Evolutionary conservation across 2,113 vertebrate species (phyloP).

Genomic region (Riparia riparia): DNA sequence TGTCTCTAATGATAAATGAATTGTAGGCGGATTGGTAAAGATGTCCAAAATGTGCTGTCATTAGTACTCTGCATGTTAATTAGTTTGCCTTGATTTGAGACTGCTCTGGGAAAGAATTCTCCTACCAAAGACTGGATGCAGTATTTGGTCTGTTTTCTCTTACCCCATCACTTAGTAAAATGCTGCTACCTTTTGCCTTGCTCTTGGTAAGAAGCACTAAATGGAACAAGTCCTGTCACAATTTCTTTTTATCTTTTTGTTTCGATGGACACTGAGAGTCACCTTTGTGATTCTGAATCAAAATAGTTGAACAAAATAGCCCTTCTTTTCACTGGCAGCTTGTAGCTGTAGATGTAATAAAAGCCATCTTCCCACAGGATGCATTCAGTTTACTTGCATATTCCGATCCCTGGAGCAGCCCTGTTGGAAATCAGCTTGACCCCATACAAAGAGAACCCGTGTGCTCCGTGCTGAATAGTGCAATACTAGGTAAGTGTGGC

Average conservation of each 20-base stretch:
- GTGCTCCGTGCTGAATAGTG: conserved; percentile 99
- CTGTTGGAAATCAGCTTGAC: conserved; percentile 96
- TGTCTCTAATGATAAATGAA: background rate
- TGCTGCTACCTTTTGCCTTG: background rate
- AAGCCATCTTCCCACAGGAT: conserved; percentile 78
- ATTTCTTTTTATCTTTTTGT: background rate
- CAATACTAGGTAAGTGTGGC: conserved; percentile 92
- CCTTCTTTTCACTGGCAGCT: background rate
- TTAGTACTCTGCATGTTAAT: background rate
- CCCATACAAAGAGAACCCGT: conserved; percentile 97
- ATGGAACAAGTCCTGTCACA: background rate
- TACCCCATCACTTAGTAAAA: background rate
- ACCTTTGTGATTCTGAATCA: background rate
- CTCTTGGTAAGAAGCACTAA: background rate
- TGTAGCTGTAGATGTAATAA: background rate
- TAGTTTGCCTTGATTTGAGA: background rate
- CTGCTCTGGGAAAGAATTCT: background rate
- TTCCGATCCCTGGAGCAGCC: conserved; percentile 97
- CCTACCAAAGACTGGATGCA: background rate
- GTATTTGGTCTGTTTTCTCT: background rate
- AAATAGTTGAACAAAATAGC: background rate
- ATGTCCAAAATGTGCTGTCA: background rate
- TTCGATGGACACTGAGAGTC: background rate
- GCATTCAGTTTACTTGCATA: conserved; percentile 98
- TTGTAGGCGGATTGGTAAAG: accelerated